Evolutionary conservation across 2,888 invertebrate species (phyloP).

Genomic region (Hetaerina titia): DNA sequence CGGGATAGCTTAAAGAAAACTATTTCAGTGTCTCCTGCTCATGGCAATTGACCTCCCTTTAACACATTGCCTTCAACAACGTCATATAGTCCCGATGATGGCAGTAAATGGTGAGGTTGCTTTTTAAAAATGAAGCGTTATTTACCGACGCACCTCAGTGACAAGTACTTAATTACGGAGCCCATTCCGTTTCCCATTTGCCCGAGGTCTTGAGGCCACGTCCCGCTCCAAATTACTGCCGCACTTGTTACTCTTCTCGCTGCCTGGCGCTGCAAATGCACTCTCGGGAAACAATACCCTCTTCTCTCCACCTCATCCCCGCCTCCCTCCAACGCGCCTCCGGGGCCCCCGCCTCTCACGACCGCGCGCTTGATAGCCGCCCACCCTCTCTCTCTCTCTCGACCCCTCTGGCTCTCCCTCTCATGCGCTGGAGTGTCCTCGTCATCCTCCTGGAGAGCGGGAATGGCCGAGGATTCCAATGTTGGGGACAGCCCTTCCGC

Average conservation of each 20-base stretch:
- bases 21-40: background rate
- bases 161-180: slow-evolving; percentile 41
- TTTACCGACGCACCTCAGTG: slow-evolving; percentile 5
- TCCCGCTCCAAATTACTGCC: background rate
- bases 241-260: background rate
- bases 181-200: slow-evolving; percentile 33
- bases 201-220: background rate
- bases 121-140: slow-evolving; percentile 20
- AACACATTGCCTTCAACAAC: too few relatives aligned
- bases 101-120: background rate
- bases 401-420: background rate
- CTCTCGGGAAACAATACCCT: slow-evolving; percentile 7
- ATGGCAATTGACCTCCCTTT: background rate
- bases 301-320: background rate
- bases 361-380: background rate
- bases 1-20: background rate
- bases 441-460: background rate
- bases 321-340: too few relatives aligned
- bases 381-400: background rate
- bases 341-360: background rate
- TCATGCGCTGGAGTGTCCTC: background rate
- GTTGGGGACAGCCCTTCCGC: too few relatives aligned
- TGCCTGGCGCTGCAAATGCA: background rate
- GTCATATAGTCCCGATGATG: background rate
- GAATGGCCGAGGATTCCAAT: background rate